phyloP scores from a whole-genome alignment of 1,140 invertebrate species.

The Lamellibrachia luymesi region DNA sequence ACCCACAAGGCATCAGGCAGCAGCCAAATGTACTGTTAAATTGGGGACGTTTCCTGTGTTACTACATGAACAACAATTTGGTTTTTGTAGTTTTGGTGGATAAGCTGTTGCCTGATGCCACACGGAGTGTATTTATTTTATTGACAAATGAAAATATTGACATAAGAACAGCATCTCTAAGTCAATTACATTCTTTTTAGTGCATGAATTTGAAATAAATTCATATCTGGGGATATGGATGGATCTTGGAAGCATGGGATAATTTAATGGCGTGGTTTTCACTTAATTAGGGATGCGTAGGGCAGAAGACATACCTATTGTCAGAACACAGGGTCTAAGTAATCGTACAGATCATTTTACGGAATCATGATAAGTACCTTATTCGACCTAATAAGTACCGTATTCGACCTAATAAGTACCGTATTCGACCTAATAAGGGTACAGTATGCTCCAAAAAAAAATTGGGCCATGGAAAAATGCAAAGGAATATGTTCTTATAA shows the following conservation, averaged over 20 bases:
- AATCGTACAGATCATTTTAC: neutral
- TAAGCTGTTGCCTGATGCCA: neutral
- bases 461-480: no score
- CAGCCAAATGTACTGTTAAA: neutral
- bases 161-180: neutral
- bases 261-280: neutral
- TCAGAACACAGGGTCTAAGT: neutral
- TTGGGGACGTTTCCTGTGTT: neutral
- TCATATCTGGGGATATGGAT: neutral
- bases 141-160: neutral
- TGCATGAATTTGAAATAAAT: no score
- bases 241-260: neutral
- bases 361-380: neutral
- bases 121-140: neutral
- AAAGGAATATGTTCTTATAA: no score
- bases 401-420: no score
- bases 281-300: neutral
- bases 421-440: no score
- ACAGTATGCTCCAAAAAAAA: no score
- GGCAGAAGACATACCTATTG: neutral
- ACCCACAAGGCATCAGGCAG: neutral
- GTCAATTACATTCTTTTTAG: neutral
- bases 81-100: conserved; percentile 1
- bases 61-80: neutral
- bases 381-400: no score